Conservation (phyloP, 2,888 invertebrate species). For the Tanypteryx hageni region DNA sequence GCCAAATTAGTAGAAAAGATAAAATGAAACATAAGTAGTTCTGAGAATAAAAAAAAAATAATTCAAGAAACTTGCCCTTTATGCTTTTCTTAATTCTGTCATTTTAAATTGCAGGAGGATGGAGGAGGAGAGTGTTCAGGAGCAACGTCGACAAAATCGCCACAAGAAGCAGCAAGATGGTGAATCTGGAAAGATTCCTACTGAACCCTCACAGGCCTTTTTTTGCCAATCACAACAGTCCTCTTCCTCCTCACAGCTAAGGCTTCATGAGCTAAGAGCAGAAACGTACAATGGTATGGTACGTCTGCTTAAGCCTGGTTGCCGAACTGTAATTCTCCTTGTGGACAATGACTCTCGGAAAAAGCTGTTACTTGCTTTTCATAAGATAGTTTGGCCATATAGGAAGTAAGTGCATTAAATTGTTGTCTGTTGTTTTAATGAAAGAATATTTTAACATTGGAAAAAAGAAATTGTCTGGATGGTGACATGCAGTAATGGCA, state of each 20-base stretch:
- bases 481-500: too few species aligned
- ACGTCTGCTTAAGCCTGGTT: constrained; percentile 94
- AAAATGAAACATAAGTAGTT: too few species aligned
- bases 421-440: too few species aligned
- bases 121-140: constrained; percentile 77
- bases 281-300: constrained; percentile 98
- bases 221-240: constrained; percentile 51
- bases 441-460: too few species aligned
- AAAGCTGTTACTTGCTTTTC: constrained; percentile 92
- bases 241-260: constrained; percentile 80
- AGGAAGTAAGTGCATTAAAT: constrained; percentile 83
- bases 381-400: constrained; percentile 96
- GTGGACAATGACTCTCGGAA: constrained; percentile 93
- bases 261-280: constrained; percentile 93
- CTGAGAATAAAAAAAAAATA: too few species aligned
- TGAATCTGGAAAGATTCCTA: not conserved
- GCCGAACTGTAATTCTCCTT: constrained; percentile 93
- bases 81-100: too few species aligned
- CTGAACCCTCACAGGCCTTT: not conserved
- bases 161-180: constrained; percentile 23
- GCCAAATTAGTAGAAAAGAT: too few species aligned
- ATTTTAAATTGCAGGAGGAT: constrained; percentile 75
- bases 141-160: constrained; percentile 51
- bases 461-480: too few species aligned
- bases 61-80: too few species aligned